These are phyloP conservation scores for Formica exsecta DNA, from an alignment of 1,140 invertebrate genomes.

Conservation along the genomic window DNA sequence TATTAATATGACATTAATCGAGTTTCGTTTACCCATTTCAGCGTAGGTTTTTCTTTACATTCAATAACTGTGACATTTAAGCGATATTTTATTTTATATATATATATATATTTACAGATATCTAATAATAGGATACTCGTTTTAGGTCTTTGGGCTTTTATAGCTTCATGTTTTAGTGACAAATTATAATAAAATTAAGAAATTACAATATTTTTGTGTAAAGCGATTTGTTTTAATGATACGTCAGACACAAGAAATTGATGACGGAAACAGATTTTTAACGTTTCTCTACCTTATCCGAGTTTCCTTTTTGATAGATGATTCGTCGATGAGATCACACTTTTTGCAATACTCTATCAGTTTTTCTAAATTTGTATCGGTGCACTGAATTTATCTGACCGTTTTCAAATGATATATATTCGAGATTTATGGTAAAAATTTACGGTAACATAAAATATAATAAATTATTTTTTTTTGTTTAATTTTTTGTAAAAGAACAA, in stretches of 20 bases:
- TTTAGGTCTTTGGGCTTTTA: neutral
- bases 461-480: neutral
- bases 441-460: neutral
- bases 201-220: neutral
- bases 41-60: constrained; percentile 36
- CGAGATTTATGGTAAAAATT: constrained; percentile 25
- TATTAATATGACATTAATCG: neutral
- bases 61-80: neutral
- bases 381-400: neutral
- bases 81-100: neutral
- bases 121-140: neutral
- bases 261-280: constrained; percentile 52
- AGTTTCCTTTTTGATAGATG: constrained; percentile 42
- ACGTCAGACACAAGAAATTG: neutral
- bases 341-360: constrained; percentile 2
- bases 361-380: neutral
- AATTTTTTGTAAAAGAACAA: neutral
- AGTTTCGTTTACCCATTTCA: constrained; percentile 12
- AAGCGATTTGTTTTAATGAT: constrained; percentile 44
- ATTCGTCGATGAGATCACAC: constrained; percentile 26
- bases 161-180: neutral
- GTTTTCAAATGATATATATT: neutral
- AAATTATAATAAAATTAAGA: neutral
- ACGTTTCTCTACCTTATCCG: constrained; percentile 25
- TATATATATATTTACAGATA: neutral